Conservation (phyloP, 2,797 vertebrate species). For the Uromys caudimaculatus region DNA sequence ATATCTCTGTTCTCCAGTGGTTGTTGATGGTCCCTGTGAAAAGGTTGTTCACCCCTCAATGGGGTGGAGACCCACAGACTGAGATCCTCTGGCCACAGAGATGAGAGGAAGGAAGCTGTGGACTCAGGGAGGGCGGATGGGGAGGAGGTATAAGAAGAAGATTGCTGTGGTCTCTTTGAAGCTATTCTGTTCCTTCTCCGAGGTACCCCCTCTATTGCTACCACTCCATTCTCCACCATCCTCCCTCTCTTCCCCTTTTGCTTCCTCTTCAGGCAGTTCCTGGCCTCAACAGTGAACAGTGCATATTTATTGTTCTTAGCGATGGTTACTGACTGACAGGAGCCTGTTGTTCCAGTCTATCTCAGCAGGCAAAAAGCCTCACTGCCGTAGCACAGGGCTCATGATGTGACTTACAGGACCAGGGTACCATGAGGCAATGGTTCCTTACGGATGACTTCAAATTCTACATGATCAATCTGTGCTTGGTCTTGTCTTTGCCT, state of each 20-base stretch:
- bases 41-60: not conserved
- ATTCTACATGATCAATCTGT: not conserved
- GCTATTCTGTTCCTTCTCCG: not conserved
- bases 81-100: not conserved
- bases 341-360: not conserved
- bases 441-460: not conserved
- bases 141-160: fast-evolving
- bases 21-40: not conserved
- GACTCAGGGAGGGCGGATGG: not conserved
- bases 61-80: not conserved
- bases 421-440: not conserved
- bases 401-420: not conserved
- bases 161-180: not conserved
- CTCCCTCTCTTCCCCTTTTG: not conserved
- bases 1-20: not conserved
- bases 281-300: not conserved
- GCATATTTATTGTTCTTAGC: not conserved
- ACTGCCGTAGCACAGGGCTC: not conserved
- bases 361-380: not conserved
- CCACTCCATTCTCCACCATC: fast-evolving
- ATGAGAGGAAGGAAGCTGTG: not conserved
- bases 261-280: not conserved
- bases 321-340: not conserved
- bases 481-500: not conserved
- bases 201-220: no score